Base-by-base conservation (phyloP, 2,888 invertebrate species). In the Blastobasis adustella region DNA sequence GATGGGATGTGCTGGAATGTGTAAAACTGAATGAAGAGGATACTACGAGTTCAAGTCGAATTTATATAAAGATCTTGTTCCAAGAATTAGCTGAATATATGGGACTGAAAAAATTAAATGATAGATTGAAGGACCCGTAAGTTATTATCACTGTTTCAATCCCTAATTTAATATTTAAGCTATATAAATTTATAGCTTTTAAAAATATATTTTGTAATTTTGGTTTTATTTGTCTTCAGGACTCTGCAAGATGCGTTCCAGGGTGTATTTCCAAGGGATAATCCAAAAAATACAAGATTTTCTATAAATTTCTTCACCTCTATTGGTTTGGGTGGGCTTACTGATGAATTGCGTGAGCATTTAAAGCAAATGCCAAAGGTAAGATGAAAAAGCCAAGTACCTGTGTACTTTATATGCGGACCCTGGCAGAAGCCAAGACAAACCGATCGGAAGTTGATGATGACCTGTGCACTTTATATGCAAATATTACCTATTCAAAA, bases 291-390 rank as follows among this genome's bases (percentile, higher is more conserved):
- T 75, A 98, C 98, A 0, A 90, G 99, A 68, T 99, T 99, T 85
- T 95, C 99, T 0, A 99, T 99, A 49, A 98, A 98, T 74, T 98
- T 98, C 86, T 98, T 98, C 79, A 98, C 98, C 0, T 96, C 97
- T 0, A 98, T 98, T 71, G 98, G 99, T 63, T 90, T 99, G 51
- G 99, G 99, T 52, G 98, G 98, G 0, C 88, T 99, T 1, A 99
- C 99, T 0, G 97, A 98, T 82, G 97, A 97, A 67, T 82, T 98
- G 45, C 86, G 97, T 54, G 96, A 96, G 67, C 96, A 97, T 83
- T 86, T 98, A 58, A 97, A 97, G 71, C 91, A 91, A 61, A 91
- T 93, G 76, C 93, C 95, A 0, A 93, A 93, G 87, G 88, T 89
- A 57, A 38, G 39, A 9, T 23, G 10, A 49, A 8, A 23, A 23